These are phyloP conservation scores for Streptopelia turtur DNA, from an alignment of 2,797 vertebrate genomes.

Conservation along the genomic window DNA sequence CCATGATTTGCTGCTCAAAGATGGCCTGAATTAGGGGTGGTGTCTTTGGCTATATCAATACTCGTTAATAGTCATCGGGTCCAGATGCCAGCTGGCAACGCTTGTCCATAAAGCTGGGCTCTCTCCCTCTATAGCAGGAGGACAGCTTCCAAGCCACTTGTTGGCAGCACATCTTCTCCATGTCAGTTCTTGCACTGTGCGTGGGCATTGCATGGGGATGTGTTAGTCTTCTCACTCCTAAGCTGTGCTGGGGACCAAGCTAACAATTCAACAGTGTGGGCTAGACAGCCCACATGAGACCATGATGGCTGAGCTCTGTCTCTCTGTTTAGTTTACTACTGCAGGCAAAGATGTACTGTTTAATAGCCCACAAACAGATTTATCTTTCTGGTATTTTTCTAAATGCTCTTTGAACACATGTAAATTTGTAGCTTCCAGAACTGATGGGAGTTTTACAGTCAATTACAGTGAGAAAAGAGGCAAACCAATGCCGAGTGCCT, in stretches of 20 bases:
- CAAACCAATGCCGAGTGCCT: background rate
- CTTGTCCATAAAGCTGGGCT: background rate
- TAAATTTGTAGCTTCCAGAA: background rate
- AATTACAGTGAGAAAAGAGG: background rate
- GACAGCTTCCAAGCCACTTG: background rate
- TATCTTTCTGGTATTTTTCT: background rate
- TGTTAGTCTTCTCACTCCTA: background rate
- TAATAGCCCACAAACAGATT: background rate
- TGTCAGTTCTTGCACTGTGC: background rate
- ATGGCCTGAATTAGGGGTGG: background rate
- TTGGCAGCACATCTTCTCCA: background rate
- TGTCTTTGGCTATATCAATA: background rate
- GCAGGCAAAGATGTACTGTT: background rate
- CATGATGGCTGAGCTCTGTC: background rate
- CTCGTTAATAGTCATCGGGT: background rate
- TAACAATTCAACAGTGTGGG: background rate
- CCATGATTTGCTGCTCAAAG: background rate
- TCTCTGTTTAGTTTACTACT: background rate
- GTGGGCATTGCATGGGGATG: background rate
- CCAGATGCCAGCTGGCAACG: background rate
- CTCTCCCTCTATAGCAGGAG: background rate
- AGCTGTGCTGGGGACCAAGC: background rate
- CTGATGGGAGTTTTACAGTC: background rate
- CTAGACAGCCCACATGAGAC: too few species aligned
- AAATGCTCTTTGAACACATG: background rate